A percentile compares a stretch with the other conserved stretches of the same genome.
phyloP scores from a whole-genome alignment of 2,113 vertebrate genomes.

The Capra hircus region DNA sequence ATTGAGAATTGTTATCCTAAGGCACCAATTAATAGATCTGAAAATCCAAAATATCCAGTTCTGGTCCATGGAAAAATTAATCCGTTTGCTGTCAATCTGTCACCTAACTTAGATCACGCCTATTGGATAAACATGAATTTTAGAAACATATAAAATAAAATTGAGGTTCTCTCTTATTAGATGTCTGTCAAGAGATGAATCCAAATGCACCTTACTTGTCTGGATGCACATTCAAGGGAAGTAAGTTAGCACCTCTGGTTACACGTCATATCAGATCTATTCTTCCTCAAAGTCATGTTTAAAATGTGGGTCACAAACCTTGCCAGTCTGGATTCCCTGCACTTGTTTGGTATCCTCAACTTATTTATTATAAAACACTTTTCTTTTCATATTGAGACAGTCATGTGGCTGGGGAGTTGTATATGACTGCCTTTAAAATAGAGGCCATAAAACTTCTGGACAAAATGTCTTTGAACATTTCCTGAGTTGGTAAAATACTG shows the following conservation, averaged over 20 bases:
- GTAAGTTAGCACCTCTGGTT: background rate
- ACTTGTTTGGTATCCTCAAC: background rate
- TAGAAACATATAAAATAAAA: background rate
- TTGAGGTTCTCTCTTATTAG: background rate
- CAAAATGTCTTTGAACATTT: background rate
- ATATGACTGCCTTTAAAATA: background rate
- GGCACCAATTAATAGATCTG: background rate
- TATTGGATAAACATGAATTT: background rate
- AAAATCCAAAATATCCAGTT: conserved; percentile 28
- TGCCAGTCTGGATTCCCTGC: background rate
- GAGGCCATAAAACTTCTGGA: background rate
- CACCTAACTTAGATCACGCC: background rate
- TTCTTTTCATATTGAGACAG: background rate
- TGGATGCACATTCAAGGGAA: background rate
- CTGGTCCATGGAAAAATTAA: background rate
- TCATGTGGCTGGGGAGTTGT: background rate
- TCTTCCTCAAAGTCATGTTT: background rate
- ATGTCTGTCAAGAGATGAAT: background rate
- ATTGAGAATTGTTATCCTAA: background rate
- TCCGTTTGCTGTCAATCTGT: background rate
- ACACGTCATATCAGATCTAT: background rate
- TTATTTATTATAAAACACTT: background rate
- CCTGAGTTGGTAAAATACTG: background rate
- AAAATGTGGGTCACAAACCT: background rate
- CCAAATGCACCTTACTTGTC: background rate